Conservation (phyloP, 1,140 invertebrate genomes). For the Myzus persicae region DNA sequence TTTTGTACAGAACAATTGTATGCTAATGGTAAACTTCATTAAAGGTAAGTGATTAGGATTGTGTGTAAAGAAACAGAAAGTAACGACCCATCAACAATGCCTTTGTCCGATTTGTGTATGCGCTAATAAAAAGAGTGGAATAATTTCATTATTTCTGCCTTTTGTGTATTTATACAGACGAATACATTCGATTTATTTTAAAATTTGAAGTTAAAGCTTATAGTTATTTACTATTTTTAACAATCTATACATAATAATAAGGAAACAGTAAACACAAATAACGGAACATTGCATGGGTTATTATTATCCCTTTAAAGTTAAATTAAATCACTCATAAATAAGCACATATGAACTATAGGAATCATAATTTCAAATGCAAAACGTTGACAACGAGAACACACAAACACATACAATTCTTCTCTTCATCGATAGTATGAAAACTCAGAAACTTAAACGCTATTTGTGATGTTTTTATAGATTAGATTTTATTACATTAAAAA, state of each 20-base stretch:
- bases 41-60: background rate
- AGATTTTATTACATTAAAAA: background rate
- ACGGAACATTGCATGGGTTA: background rate
- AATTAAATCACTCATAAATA: background rate
- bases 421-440: background rate
- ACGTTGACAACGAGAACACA: background rate
- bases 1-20: background rate
- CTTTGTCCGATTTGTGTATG: background rate
- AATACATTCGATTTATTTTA: background rate
- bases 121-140: background rate
- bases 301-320: background rate
- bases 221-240: background rate
- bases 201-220: background rate
- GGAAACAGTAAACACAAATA: too few relatives aligned
- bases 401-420: background rate
- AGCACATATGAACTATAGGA: background rate
- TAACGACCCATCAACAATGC: background rate
- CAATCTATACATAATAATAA: too few relatives aligned
- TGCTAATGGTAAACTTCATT: constrained; percentile 20
- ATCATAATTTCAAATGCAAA: background rate
- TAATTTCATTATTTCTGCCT: background rate
- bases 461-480: too few relatives aligned
- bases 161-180: background rate
- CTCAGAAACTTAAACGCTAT: too few relatives aligned
- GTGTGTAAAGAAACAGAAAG: background rate